phyloP scores from a whole-genome alignment of 2,797 vertebrate genomes.

The Tarsius wallacei region DNA sequence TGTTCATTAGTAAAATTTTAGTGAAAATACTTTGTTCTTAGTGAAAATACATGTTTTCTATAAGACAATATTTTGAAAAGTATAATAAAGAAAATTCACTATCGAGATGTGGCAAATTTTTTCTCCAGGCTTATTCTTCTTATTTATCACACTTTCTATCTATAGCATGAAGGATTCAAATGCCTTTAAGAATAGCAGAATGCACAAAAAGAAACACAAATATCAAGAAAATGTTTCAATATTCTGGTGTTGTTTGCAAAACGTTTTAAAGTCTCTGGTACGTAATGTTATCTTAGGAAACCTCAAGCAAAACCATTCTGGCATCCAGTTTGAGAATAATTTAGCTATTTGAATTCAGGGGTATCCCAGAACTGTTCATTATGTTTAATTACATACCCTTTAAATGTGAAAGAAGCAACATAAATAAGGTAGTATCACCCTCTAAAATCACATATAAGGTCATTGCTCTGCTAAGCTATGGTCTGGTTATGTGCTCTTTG shows the following conservation, averaged over 20 bases:
- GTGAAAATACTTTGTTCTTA: background rate
- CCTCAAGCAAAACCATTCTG: background rate
- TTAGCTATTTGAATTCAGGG: constrained; percentile 58
- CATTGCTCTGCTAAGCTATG: too few species aligned
- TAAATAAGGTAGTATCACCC: background rate
- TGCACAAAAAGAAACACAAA: background rate
- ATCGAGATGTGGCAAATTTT: background rate
- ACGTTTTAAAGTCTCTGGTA: constrained; percentile 37
- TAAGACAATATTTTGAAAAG: constrained; percentile 32
- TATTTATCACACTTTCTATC: constrained; percentile 29
- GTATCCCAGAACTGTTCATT: background rate
- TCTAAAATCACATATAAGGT: background rate
- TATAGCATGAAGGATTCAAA: constrained; percentile 14
- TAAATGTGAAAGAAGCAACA: background rate
- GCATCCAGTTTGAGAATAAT: background rate
- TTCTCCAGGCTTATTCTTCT: background rate
- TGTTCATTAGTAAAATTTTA: constrained; percentile 36
- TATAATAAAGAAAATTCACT: constrained; percentile 44
- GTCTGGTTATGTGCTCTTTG: too few species aligned
- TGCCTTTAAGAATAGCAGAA: background rate
- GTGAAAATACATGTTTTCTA: background rate
- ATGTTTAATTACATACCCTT: background rate
- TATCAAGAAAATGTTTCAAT: background rate
- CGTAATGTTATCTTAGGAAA: constrained; percentile 39
- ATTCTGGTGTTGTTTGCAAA: constrained; percentile 51